These are phyloP conservation scores for Ditylenchus dipsaci DNA, from an alignment of 1,140 invertebrate genomes.

Conservation along the genomic window DNA sequence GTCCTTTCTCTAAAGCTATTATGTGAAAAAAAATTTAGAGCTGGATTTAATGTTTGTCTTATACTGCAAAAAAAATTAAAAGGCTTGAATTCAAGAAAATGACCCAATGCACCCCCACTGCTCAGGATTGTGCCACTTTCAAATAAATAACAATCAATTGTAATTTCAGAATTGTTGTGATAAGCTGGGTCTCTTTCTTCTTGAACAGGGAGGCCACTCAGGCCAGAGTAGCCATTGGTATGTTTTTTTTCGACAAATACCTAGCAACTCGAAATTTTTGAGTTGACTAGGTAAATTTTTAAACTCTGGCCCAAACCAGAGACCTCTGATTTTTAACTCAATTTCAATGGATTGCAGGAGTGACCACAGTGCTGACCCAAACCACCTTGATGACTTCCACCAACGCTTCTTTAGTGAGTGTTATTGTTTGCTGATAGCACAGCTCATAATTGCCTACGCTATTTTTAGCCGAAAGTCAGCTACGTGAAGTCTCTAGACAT, in stretches of 20 bases:
- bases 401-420: constrained; percentile 51
- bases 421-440: neutral
- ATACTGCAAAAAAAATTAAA: too few species aligned
- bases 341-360: constrained; percentile 7
- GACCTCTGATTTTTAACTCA: neutral
- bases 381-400: constrained; percentile 58
- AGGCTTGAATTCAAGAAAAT: neutral
- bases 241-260: constrained; percentile 24
- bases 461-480: constrained; percentile 66
- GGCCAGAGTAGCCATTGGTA: constrained; percentile 84
- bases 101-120: too few species aligned
- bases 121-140: too few species aligned
- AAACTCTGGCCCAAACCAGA: neutral
- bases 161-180: constrained; percentile 44
- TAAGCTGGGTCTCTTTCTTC: constrained; percentile 73
- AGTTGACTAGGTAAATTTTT: neutral
- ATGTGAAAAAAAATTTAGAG: too few species aligned
- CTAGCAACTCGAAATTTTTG: neutral
- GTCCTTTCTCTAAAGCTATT: too few species aligned
- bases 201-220: constrained; percentile 88
- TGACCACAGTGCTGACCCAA: constrained; percentile 56
- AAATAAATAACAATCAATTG: too few species aligned
- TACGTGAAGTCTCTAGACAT: constrained; percentile 58
- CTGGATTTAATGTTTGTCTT: too few species aligned
- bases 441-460: neutral